Evolutionary conservation across 1,140 invertebrate genomes (phyloP).

Genomic region (Pseudomyrmex pallidus): DNA sequence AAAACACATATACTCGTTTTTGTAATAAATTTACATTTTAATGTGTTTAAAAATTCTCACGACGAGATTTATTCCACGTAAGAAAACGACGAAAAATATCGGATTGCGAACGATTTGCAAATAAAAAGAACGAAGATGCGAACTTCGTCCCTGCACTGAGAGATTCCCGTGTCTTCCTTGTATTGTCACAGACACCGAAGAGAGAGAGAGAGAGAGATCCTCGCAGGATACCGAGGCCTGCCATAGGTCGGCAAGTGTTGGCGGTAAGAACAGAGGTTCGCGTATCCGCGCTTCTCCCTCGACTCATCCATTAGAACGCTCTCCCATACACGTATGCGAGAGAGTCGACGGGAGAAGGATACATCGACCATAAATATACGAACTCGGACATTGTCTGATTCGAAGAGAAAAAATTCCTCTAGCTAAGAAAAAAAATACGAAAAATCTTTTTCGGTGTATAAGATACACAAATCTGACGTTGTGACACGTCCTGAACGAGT

Average conservation of each 20-base stretch:
- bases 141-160: conserved; percentile 20
- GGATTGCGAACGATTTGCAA: not conserved
- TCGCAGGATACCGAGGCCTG: conserved; percentile 54
- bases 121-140: not conserved
- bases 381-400: conserved; percentile 80
- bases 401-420: conserved; percentile 76
- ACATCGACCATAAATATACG: conserved; percentile 84
- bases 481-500: conserved; percentile 34
- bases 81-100: not conserved
- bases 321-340: conserved; percentile 67
- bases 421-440: conserved; percentile 68
- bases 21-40: too few relatives aligned
- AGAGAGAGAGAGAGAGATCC: conserved; percentile 50
- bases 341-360: conserved; percentile 76
- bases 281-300: conserved; percentile 75
- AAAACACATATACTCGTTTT: too few relatives aligned
- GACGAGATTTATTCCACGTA: not conserved
- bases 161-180: not conserved
- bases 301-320: conserved; percentile 82
- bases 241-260: conserved; percentile 56
- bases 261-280: conserved; percentile 84
- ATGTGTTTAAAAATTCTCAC: too few relatives aligned
- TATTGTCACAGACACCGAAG: conserved; percentile 30
- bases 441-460: conserved; percentile 66
- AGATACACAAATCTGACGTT: conserved; percentile 47